A percentile compares a stretch with the other conserved stretches of the same genome.
Evolutionary conservation across 2,113 vertebrate species (phyloP).

Genomic region (Indicator maculatus): DNA sequence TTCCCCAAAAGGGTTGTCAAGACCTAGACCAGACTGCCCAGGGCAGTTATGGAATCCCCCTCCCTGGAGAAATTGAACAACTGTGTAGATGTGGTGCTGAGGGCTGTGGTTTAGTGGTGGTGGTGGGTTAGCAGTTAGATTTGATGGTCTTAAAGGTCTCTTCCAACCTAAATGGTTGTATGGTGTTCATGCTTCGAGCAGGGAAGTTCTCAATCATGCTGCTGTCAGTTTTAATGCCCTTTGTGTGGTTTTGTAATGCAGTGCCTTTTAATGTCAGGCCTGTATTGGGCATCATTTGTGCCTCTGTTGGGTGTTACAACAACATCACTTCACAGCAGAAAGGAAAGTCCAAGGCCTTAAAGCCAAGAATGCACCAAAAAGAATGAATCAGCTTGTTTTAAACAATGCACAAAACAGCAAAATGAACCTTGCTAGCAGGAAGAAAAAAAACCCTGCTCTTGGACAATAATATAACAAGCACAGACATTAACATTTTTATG

Average conservation of each 20-base stretch:
- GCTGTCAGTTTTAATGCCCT: rapidly evolving
- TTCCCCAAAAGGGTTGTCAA: too few species aligned
- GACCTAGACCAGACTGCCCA: too few species aligned
- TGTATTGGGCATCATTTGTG: not conserved
- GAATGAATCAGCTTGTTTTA: not conserved
- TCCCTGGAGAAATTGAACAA: too few species aligned
- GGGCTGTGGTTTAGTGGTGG: too few species aligned
- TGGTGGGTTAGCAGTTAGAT: too few species aligned
- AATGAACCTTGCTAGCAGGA: not conserved
- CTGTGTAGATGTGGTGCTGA: too few species aligned
- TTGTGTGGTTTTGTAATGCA: not conserved
- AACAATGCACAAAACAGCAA: not conserved
- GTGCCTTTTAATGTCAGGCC: rapidly evolving
- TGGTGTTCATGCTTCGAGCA: rapidly evolving
- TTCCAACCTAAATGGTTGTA: not conserved
- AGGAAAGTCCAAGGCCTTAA: not conserved
- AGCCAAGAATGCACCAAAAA: not conserved
- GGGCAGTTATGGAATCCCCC: too few species aligned
- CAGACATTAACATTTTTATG: not conserved
- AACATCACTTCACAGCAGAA: not conserved
- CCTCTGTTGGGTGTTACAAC: not conserved
- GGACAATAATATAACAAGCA: not conserved
- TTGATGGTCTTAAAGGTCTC: not conserved
- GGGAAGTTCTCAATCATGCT: not conserved
- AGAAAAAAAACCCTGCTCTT: not conserved